phyloP scores from a whole-genome alignment of 2,113 vertebrate species.

The Pavo muticus region DNA sequence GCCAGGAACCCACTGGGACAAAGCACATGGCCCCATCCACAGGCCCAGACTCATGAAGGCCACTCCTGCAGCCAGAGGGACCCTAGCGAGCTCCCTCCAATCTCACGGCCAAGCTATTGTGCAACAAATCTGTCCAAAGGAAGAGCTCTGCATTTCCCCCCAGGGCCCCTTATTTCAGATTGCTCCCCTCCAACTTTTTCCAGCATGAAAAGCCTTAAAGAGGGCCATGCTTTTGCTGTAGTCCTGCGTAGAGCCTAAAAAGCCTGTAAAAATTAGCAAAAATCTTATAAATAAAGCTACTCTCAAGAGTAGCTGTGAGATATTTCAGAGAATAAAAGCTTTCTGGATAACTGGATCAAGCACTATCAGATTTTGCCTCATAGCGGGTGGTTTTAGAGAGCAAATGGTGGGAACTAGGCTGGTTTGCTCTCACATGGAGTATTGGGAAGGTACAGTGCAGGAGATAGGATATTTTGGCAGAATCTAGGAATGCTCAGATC shows the following conservation, averaged over 20 bases:
- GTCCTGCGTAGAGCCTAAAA: neutral
- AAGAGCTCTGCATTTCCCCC: neutral
- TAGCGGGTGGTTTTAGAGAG: neutral
- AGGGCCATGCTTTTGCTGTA: neutral
- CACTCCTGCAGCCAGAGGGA: neutral
- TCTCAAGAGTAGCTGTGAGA: neutral
- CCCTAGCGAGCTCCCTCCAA: neutral
- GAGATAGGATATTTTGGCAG: neutral
- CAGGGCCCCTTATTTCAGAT: neutral
- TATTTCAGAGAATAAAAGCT: neutral
- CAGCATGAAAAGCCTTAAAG: neutral
- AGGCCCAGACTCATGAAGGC: fast-evolving
- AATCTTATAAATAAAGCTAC: neutral
- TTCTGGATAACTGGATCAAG: neutral
- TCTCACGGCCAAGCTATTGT: fast-evolving
- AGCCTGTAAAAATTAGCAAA: neutral
- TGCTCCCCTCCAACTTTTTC: fast-evolving
- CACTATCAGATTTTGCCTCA: neutral
- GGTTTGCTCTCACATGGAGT: neutral
- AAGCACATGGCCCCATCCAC: fast-evolving
- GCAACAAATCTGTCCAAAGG: neutral
- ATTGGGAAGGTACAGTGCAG: neutral
- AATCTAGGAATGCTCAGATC: neutral
- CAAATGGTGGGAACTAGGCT: neutral
- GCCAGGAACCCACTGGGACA: neutral